Percentiles rank a stretch among this genome's conserved stretches.
phyloP scores from a whole-genome alignment of 2,113 vertebrate genomes.

The Pedionomus torquatus region DNA sequence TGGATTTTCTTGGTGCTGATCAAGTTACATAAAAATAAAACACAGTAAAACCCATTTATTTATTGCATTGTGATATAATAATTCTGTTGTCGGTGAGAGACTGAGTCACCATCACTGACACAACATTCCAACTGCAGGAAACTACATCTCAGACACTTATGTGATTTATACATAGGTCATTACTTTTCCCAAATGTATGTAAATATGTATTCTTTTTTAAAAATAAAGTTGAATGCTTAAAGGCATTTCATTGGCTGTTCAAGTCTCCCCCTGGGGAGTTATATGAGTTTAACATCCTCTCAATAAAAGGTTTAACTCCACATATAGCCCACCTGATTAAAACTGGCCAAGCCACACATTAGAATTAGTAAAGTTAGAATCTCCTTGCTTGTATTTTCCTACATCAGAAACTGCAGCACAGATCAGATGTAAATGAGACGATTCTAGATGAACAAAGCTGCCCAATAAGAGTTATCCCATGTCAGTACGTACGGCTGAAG shows the following conservation, averaged over 20 bases:
- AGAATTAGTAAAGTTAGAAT: background rate
- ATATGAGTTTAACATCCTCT: background rate
- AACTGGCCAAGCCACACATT: background rate
- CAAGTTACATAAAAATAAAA: background rate
- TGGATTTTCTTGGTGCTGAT: background rate
- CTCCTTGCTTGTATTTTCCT: background rate
- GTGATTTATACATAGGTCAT: background rate
- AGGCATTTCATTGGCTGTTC: background rate
- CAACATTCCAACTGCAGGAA: background rate
- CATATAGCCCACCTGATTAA: background rate
- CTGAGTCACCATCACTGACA: background rate
- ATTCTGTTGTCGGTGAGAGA: background rate
- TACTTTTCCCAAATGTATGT: background rate
- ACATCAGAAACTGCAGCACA: background rate
- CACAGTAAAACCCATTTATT: background rate
- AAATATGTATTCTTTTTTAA: background rate
- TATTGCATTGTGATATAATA: background rate
- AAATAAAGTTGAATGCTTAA: background rate
- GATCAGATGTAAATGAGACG: background rate
- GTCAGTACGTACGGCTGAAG: background rate
- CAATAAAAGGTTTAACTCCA: background rate
- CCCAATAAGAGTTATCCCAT: background rate
- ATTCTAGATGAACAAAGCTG: background rate
- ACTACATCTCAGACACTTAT: background rate
- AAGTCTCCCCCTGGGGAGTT: background rate